These are phyloP conservation scores for Cyclura pinguis DNA, from an alignment of 2,797 vertebrate species.

Conservation along the genomic window DNA sequence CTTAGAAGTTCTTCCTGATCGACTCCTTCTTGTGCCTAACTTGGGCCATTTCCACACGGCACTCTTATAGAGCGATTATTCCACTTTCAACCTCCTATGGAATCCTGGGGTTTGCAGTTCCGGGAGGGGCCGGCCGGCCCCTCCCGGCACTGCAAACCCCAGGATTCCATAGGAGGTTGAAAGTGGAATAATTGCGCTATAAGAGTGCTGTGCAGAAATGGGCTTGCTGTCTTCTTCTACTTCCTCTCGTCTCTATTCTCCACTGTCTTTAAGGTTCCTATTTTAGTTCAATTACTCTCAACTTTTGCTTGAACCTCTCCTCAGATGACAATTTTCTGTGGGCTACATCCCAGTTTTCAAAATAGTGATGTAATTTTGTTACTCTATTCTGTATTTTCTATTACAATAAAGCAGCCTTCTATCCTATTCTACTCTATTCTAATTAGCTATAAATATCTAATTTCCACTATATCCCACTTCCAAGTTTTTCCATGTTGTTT, in stretches of 20 bases:
- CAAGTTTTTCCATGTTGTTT: not conserved
- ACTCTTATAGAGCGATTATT: no score
- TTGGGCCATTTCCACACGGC: no score
- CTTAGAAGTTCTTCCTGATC: not conserved
- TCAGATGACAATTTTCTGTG: not conserved
- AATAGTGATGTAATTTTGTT: not conserved
- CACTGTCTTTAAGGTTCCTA: not conserved
- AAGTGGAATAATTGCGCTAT: no score
- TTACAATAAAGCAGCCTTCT: not conserved
- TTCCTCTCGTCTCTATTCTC: not conserved
- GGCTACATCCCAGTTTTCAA: not conserved
- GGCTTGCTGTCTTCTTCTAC: not conserved
- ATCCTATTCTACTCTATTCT: not conserved
- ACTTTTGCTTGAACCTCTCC: not conserved
- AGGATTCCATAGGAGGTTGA: no score
- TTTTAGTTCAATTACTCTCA: not conserved
- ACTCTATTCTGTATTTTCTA: not conserved
- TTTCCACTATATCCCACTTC: not conserved
- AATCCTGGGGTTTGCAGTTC: no score
- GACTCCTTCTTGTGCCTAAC: not conserved
- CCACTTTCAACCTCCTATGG: no score
- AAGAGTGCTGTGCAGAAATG: no score
- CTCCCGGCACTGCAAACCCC: no score
- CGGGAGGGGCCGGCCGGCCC: no score
- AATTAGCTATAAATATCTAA: conserved; percentile 4